Percentiles rank a stretch among this genome's conserved stretches.
phyloP scores from a whole-genome alignment of 92 coral and sea anemone species.

The Porites evermanni region DNA sequence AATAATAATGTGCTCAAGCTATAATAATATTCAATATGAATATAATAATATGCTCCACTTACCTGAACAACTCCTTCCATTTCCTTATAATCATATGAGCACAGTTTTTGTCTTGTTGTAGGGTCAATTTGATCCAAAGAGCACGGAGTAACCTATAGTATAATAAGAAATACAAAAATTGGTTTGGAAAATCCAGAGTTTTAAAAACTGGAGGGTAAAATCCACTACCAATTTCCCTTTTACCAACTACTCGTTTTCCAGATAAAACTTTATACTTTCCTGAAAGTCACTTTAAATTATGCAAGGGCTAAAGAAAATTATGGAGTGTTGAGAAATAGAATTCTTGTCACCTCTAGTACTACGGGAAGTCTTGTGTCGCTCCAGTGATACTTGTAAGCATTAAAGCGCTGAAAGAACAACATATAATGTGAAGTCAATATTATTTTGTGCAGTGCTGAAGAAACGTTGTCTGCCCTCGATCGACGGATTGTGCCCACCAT shows the following conservation, averaged over 20 bases:
- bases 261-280: too few species aligned
- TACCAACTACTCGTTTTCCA: too few species aligned
- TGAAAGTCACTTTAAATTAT: too few species aligned
- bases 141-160: slow-evolving; percentile 79
- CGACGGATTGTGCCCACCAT: too few species aligned
- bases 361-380: slow-evolving; percentile 96
- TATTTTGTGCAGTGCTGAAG: too few species aligned
- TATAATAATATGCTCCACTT: neutral
- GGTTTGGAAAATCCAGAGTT: too few species aligned
- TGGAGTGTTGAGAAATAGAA: neutral
- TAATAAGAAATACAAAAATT: too few species aligned
- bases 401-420: slow-evolving; percentile 70
- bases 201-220: too few species aligned
- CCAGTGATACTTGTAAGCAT: slow-evolving; percentile 98
- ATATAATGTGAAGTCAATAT: neutral
- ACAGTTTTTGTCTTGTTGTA: slow-evolving; percentile 78
- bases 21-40: too few species aligned
- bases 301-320: neutral
- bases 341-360: slow-evolving; percentile 79
- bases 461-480: too few species aligned
- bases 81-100: slow-evolving; percentile 95
- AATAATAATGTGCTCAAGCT: too few species aligned
- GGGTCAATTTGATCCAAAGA: slow-evolving; percentile 96
- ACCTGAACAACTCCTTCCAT: slow-evolving; percentile 91
- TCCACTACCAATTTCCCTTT: too few species aligned